phyloP scores from a whole-genome alignment of 2,797 vertebrate species.

The Phrynocephalus forsythii region DNA sequence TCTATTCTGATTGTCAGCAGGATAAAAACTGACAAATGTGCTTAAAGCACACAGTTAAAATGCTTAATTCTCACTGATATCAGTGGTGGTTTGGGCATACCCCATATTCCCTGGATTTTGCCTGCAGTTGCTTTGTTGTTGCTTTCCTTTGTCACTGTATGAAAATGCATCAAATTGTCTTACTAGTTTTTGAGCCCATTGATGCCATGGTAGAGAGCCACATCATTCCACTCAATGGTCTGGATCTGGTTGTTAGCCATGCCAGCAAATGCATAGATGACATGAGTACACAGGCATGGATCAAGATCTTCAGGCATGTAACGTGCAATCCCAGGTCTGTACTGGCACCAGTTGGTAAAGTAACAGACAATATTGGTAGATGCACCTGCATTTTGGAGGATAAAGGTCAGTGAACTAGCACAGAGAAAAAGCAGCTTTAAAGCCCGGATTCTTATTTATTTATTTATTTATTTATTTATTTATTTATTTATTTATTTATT shows the following conservation, averaged over 20 bases:
- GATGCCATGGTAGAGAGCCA: conserved; percentile 73
- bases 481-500: too few species aligned
- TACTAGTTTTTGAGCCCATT: conserved; percentile 79
- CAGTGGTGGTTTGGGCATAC: neutral
- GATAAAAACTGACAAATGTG: neutral
- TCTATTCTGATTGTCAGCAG: neutral
- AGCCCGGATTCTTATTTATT: neutral
- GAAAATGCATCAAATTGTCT: conserved; percentile 50
- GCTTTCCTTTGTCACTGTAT: neutral
- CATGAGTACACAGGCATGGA: conserved; percentile 83
- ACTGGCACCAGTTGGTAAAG: conserved; percentile 38
- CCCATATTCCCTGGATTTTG: neutral
- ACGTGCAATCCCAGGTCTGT: conserved; percentile 50
- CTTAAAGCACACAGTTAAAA: neutral
- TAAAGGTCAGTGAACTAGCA: neutral
- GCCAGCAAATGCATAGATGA: conserved; percentile 77
- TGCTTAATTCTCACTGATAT: neutral
- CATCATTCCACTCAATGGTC: conserved; percentile 80
- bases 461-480: too few species aligned
- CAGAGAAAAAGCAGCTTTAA: neutral
- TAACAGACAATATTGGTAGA: conserved; percentile 77
- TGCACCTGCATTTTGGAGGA: conserved; percentile 66
- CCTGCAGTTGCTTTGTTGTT: too few species aligned
- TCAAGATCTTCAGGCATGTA: conserved; percentile 81
- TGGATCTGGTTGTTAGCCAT: conserved; percentile 80